Evolutionary conservation across 1,140 invertebrate genomes (phyloP), one percentile per base, ranked within the genome.

Genomic region (Cylas formicarius): DNA sequence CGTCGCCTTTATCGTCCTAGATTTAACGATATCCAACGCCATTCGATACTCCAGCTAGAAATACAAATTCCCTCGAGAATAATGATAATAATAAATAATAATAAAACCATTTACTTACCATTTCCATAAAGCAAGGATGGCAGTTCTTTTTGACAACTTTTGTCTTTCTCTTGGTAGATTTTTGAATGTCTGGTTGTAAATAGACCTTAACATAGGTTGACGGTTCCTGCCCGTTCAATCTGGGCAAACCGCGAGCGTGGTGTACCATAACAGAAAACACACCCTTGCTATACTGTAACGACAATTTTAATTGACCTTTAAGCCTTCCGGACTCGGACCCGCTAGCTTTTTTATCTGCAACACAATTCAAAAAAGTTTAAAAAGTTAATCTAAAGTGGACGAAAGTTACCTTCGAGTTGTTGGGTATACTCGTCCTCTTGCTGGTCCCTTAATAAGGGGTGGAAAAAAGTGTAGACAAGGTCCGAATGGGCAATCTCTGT

Each of bases 101-200:
- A 23, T 41, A 10, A 13, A 10, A 23, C n/a, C 20, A 11, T 44
- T 41, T 36, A 57, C 61, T 72, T 68, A 93, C 87, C 85, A 92
- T 92, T 78, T 97, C 93, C 90, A 97, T 97, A 68, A 93, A 98
- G 17, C 90, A 93, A 5, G 93, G 93, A 72, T 96, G 88, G 61
- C 86, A 90, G 62, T 87, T 93, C 56, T 84, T 82, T 52, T 85
- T 84, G 1, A 95, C 79, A 14, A 95, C 86, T 70, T 92, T 91
- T 0, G 94, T 97, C 68, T 97, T 98, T 9, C 90, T 73, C 70
- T 97, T 97, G 18, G 94, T 96, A 44, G 75, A 80, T 71, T 94
- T 94, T 44, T 75, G 84, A 60, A 72, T 85, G 69, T 87, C 93
- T 59, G 78, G 87, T 52, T 90, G 80, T 38, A 98, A 72, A 66